A percentile compares a stretch with the other conserved stretches of the same genome.
These are phyloP conservation scores for Gasterosteus aculeatus DNA, from an alignment of 2,113 vertebrate species.

Conservation along the genomic window DNA sequence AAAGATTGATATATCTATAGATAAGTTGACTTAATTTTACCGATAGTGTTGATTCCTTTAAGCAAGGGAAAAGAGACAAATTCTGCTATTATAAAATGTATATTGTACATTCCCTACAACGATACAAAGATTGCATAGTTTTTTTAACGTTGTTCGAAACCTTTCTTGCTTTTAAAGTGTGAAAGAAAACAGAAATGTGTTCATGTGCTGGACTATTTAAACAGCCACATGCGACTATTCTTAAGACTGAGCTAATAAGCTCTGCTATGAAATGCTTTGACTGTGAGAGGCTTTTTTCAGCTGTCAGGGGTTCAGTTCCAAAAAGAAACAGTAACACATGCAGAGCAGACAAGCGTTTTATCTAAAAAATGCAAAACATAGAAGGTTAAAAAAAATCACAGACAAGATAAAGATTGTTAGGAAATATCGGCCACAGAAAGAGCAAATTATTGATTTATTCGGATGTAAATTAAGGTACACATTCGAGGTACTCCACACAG, in stretches of 20 bases:
- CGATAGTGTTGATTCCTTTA: not conserved
- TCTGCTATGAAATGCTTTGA: conserved; percentile 4
- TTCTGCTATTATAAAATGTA: not conserved
- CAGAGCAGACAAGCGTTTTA: not conserved
- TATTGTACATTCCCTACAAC: not conserved
- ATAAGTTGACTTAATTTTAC: conserved; percentile 1
- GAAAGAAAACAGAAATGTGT: not conserved
- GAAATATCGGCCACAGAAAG: not conserved
- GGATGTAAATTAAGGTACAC: not conserved
- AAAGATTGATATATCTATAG: not conserved
- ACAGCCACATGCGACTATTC: conserved; percentile 28
- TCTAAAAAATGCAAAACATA: not conserved
- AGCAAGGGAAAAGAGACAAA: not conserved
- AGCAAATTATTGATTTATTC: not conserved
- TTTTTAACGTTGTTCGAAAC: not conserved
- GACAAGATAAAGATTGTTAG: not conserved
- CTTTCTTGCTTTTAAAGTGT: not conserved
- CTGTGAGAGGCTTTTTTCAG: not conserved
- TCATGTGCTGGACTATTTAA: not conserved
- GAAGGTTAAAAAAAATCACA: not conserved
- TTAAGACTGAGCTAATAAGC: conserved; percentile 10
- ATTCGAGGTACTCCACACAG: not conserved
- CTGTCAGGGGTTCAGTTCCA: not conserved
- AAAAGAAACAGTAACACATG: not conserved
- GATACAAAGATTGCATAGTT: not conserved